Percentiles rank a stretch among this genome's conserved stretches.
phyloP scores from a whole-genome alignment of 2,113 vertebrate species.

The Nothoprocta pentlandii region DNA sequence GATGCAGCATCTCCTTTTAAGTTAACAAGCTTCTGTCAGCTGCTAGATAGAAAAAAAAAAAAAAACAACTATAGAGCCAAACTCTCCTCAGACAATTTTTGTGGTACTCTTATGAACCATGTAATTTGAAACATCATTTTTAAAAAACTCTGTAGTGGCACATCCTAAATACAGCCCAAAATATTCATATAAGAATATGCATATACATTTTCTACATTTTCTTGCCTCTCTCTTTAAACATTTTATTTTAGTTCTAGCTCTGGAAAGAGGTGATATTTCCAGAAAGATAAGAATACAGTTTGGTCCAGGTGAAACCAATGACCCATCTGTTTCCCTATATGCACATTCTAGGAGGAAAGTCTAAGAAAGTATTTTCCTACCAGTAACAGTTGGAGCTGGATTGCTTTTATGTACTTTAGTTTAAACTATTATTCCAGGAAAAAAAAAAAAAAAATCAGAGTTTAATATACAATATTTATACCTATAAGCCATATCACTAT shows the following conservation, averaged over 20 bases:
- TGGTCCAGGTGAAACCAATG: not conserved
- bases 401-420: slow-evolving; percentile 6
- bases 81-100: not conserved
- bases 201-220: not conserved
- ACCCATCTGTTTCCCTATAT: not conserved
- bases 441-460: not conserved
- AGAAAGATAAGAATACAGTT: not conserved
- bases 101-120: not conserved
- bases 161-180: not conserved
- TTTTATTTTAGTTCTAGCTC: not conserved
- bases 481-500: not conserved
- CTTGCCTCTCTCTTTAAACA: not conserved
- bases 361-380: not conserved
- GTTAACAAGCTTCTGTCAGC: slow-evolving; percentile 54
- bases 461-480: slow-evolving; percentile 15
- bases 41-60: slow-evolving; percentile 21
- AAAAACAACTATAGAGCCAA: not conserved
- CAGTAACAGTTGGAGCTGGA: not conserved
- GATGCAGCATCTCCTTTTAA: slow-evolving; percentile 52
- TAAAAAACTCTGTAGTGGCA: not conserved
- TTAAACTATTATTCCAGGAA: not conserved
- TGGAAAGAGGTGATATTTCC: not conserved
- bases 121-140: slow-evolving; percentile 22
- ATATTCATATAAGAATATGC: not conserved
- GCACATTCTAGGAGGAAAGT: not conserved